A percentile compares a stretch with the other conserved stretches of the same genome.
Evolutionary conservation across 2,797 vertebrate species (phyloP).

Genomic region (Hydrolagus colliei): DNA sequence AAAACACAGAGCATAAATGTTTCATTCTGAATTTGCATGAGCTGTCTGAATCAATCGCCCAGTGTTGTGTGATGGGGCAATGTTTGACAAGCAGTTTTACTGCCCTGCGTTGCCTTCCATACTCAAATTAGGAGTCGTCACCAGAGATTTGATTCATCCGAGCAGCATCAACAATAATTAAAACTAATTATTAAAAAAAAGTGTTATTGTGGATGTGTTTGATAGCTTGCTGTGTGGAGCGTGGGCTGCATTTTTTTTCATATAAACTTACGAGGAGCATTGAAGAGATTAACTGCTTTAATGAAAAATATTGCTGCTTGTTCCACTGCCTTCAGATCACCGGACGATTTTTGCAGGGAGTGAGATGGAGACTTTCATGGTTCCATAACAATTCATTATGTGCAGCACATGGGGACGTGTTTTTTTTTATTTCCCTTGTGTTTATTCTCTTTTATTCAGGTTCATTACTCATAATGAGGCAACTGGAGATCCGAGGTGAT

Average conservation of each 20-base stretch:
- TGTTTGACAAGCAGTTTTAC: not conserved
- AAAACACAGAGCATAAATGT: slow-evolving; percentile 34
- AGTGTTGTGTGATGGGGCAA: slow-evolving; percentile 19
- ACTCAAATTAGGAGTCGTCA: slow-evolving; percentile 27
- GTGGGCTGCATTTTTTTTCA: slow-evolving; percentile 70
- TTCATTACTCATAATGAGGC: slow-evolving; percentile 80
- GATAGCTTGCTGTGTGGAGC: slow-evolving; percentile 51
- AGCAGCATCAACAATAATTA: slow-evolving; percentile 62
- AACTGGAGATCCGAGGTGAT: slow-evolving; percentile 63
- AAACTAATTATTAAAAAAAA: slow-evolving; percentile 65
- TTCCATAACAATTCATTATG: slow-evolving; percentile 85
- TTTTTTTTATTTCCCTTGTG: slow-evolving; percentile 76
- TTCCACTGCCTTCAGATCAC: slow-evolving; percentile 70
- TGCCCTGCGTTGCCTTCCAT: slow-evolving; percentile 9
- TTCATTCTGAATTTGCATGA: slow-evolving; percentile 27
- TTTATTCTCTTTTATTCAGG: slow-evolving; percentile 71
- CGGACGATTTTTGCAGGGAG: slow-evolving; percentile 68
- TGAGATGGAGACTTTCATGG: slow-evolving; percentile 66
- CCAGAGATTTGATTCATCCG: slow-evolving; percentile 42
- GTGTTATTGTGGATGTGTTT: slow-evolving; percentile 50
- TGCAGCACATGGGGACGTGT: slow-evolving; percentile 72
- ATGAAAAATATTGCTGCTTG: slow-evolving; percentile 77
- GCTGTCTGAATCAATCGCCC: slow-evolving; percentile 29
- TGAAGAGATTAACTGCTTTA: slow-evolving; percentile 74
- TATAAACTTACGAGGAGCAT: slow-evolving; percentile 62